Evolutionary conservation across 1,140 invertebrate species (phyloP).

Genomic region (Antheraea pernyi): DNA sequence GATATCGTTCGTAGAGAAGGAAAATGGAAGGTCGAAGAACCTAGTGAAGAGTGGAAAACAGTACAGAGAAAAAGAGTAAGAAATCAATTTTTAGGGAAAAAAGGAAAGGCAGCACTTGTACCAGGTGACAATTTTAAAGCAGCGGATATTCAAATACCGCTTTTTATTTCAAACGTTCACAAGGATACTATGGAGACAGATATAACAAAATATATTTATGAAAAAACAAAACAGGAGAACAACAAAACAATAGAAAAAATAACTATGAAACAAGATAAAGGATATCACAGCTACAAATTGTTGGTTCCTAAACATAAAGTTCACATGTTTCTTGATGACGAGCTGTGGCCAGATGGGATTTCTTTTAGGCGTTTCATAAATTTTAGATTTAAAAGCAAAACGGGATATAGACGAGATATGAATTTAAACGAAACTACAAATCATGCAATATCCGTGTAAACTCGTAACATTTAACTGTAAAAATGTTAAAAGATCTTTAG

Average conservation of each 20-base stretch:
- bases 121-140: constrained; percentile 29
- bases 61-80: not conserved
- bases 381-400: no score
- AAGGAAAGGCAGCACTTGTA: not conserved
- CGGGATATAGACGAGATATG: no score
- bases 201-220: not conserved
- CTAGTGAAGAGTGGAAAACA: no score
- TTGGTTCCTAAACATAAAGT: constrained; percentile 14
- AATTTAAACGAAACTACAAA: no score
- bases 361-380: constrained; percentile 17
- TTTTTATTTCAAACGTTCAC: constrained; percentile 35
- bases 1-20: no score
- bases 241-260: constrained; percentile 13
- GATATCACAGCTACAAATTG: constrained; percentile 16
- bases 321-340: constrained; percentile 21
- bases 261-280: constrained; percentile 19
- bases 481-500: constrained; percentile 2
- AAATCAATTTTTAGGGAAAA: constrained; percentile 9
- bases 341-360: constrained; percentile 26
- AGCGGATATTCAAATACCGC: constrained; percentile 23
- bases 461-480: constrained; percentile 5
- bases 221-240: constrained; percentile 18
- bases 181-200: constrained; percentile 14
- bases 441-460: no score
- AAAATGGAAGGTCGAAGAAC: no score